A percentile compares a stretch with the other conserved stretches of the same genome.
These are phyloP conservation scores for Propithecus deckenii DNA, from an alignment of 2,797 vertebrate genomes.

Conservation along the genomic window DNA sequence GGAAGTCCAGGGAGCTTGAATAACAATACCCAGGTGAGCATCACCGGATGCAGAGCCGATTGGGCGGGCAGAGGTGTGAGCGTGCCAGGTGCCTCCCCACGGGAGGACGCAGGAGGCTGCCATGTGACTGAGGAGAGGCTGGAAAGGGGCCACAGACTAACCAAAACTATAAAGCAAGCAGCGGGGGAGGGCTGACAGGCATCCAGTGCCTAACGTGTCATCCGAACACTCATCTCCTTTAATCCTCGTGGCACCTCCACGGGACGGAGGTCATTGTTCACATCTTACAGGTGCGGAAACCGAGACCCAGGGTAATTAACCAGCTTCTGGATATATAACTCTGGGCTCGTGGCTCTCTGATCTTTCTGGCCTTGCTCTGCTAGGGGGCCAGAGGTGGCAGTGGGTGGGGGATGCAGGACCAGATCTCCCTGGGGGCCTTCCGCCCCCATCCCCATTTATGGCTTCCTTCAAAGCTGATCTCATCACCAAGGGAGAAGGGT, in stretches of 20 bases:
- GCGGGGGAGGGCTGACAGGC: neutral
- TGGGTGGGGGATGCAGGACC: rapidly evolving
- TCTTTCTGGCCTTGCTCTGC: neutral
- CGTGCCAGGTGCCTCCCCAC: neutral
- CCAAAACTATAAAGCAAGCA: neutral
- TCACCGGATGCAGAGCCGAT: rapidly evolving
- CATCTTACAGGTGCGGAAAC: neutral
- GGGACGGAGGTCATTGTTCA: neutral
- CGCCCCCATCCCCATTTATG: too few relatives aligned
- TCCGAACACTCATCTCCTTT: too few relatives aligned
- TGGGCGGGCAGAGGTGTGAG: neutral
- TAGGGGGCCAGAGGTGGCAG: neutral
- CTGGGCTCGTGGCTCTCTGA: neutral
- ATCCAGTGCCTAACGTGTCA: rapidly evolving
- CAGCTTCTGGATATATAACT: too few relatives aligned
- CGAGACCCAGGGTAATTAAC: neutral
- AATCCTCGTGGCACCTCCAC: rapidly evolving
- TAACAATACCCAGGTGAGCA: neutral
- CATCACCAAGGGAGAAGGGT: neutral
- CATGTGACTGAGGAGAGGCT: neutral
- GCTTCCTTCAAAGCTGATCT: neutral
- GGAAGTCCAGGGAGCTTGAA: neutral
- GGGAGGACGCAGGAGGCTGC: neutral
- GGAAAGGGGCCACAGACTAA: neutral
- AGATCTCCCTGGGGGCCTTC: neutral